Evolutionary conservation across 1,140 invertebrate species (phyloP).

Genomic region (Leptopilina boulardi): DNA sequence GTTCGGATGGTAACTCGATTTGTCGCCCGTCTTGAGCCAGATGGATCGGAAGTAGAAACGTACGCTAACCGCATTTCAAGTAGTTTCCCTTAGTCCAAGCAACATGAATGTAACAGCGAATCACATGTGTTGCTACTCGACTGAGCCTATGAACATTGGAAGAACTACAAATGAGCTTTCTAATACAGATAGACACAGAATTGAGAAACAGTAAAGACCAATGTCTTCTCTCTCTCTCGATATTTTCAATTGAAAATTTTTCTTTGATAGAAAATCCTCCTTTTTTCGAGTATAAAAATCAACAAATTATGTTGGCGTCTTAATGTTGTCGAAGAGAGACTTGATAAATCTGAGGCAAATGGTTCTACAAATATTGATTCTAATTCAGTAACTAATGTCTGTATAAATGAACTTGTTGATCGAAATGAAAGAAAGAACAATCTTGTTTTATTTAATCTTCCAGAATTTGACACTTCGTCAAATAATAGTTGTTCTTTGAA

Average conservation of each 20-base stretch:
- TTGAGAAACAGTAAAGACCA: neutral
- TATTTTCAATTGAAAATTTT: neutral
- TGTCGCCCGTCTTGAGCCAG: slow-evolving; percentile 69
- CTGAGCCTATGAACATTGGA: slow-evolving; percentile 12
- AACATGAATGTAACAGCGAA: slow-evolving; percentile 10
- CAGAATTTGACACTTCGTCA: no score
- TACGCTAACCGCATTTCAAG: slow-evolving; percentile 65
- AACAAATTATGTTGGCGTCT: neutral
- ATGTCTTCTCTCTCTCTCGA: neutral
- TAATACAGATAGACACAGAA: slow-evolving; percentile 9
- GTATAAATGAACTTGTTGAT: no score
- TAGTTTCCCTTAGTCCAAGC: slow-evolving; percentile 44
- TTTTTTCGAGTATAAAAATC: neutral
- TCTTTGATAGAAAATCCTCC: neutral
- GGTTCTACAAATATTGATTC: no score
- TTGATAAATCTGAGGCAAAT: no score
- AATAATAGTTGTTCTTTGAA: no score
- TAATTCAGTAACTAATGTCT: no score
- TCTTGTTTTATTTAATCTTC: no score
- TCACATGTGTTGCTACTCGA: slow-evolving; percentile 20
- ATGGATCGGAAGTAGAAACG: slow-evolving; percentile 70
- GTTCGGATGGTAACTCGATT: slow-evolving; percentile 68
- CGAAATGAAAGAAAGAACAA: no score
- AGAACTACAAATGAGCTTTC: slow-evolving; percentile 15
- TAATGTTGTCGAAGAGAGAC: no score